Conservation (phyloP, 2,797 vertebrate genomes). For the Hapalemur alaotrensis region DNA sequence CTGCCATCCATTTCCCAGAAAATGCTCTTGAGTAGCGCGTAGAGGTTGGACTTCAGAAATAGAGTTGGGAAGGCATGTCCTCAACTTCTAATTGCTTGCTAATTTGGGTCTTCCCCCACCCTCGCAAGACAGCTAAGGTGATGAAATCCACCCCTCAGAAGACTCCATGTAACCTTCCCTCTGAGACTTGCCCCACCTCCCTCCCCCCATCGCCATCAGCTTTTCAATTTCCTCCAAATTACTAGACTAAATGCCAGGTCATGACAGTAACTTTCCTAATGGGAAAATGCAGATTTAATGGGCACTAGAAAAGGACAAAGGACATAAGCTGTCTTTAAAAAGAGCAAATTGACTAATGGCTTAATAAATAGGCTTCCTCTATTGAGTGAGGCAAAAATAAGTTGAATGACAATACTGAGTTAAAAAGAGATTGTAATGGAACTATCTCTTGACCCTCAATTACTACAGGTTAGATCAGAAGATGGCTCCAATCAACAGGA, state of each 20-base stretch:
- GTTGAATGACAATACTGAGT: constrained; percentile 21
- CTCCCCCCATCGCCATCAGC: not conserved
- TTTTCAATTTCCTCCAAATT: constrained; percentile 44
- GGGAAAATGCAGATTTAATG: not conserved
- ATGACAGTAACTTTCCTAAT: not conserved
- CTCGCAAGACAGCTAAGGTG: not conserved
- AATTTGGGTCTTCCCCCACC: not conserved
- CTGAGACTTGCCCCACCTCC: not conserved
- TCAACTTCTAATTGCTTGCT: not conserved
- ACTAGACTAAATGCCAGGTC: constrained; percentile 22
- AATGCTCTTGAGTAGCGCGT: not conserved
- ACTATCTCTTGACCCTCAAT: constrained; percentile 46
- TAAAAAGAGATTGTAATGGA: constrained; percentile 53
- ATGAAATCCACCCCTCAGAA: not conserved
- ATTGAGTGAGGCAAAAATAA: constrained; percentile 54
- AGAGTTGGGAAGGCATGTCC: not conserved
- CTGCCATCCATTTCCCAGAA: not conserved
- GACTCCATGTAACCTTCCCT: not conserved
- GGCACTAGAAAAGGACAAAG: not conserved
- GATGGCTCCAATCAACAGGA: not conserved
- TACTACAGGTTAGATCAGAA: not conserved
- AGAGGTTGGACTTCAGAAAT: not conserved
- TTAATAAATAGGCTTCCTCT: constrained; percentile 41
- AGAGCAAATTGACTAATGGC: constrained; percentile 28
- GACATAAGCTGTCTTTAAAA: constrained; percentile 56